Evolutionary conservation across 2,113 vertebrate genomes (phyloP).

Genomic region (Brachionichthys hirsutus): DNA sequence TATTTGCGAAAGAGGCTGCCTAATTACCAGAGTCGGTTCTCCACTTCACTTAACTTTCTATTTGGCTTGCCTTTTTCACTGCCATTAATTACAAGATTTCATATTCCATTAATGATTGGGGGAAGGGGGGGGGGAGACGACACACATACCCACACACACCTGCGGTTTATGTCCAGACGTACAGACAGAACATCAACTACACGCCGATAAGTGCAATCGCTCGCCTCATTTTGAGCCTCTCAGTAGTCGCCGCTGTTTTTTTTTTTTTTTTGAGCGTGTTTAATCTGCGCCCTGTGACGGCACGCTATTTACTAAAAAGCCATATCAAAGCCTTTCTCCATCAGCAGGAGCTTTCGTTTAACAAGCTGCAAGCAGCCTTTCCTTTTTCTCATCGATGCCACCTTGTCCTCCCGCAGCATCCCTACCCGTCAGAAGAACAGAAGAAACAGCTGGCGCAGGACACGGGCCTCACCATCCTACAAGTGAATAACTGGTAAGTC

Average conservation of each 20-base stretch:
- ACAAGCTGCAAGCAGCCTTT: conserved; percentile 31
- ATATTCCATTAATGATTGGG: conserved; percentile 92
- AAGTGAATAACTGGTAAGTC: conserved; percentile 99
- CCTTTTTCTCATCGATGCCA: conserved; percentile 20
- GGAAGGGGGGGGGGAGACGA: conserved; percentile 25
- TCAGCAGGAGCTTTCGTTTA: conserved; percentile 45
- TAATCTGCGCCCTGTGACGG: conserved; percentile 31
- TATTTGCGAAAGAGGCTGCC: conserved; percentile 84
- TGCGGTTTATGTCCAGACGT: conserved; percentile 34
- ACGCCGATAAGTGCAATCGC: conserved; percentile 28
- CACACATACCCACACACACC: conserved; percentile 20
- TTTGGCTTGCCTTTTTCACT: conserved; percentile 95
- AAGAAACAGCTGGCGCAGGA: conserved; percentile 99
- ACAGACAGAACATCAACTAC: conserved; percentile 39
- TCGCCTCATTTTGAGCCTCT: conserved; percentile 40
- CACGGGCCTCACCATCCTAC: conserved; percentile 99
- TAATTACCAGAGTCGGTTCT: conserved; percentile 89
- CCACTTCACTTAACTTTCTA: conserved; percentile 98
- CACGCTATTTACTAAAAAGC: conserved; percentile 24
- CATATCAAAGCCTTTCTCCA: conserved; percentile 6
- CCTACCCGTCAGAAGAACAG: conserved; percentile 99
- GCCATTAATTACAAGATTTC: conserved; percentile 98
- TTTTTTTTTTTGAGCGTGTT: conserved; percentile 15
- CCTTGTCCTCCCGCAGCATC: conserved; percentile 82
- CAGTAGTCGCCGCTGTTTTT: conserved; percentile 21